Evolutionary conservation across 2,888 invertebrate species (phyloP).

Genomic region (Calameuta pallipes): DNA sequence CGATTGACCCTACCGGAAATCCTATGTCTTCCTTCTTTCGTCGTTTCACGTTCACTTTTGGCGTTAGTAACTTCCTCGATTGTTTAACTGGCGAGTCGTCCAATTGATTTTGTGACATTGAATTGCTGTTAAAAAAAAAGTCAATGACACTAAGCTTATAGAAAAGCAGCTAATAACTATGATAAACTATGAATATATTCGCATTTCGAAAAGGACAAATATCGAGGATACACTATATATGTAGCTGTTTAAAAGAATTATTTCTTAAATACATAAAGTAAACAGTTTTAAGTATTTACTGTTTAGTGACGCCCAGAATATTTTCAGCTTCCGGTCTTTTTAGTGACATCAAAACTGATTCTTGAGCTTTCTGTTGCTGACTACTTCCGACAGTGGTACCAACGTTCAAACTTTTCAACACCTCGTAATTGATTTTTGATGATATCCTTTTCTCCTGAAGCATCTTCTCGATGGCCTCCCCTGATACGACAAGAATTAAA

Average conservation of each 20-base stretch:
- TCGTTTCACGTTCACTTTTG: constrained; percentile 16
- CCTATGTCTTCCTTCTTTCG: constrained; percentile 11
- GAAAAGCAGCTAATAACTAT: neutral
- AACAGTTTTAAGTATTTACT: constrained; percentile 14
- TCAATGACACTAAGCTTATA: neutral
- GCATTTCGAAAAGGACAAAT: neutral
- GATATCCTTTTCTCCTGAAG: constrained; percentile 96
- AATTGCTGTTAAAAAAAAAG: neutral
- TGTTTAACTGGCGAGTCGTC: neutral
- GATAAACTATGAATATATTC: neutral
- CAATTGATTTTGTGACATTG: neutral
- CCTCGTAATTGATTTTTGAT: constrained; percentile 97
- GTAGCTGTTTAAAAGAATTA: neutral
- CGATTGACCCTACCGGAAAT: constrained; percentile 1
- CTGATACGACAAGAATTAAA: constrained; percentile 65
- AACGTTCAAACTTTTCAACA: constrained; percentile 82
- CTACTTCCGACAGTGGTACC: constrained; percentile 31
- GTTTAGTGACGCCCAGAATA: neutral
- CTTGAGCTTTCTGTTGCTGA: constrained; percentile 29
- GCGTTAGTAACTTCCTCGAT: constrained; percentile 11
- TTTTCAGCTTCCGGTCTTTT: constrained; percentile 1
- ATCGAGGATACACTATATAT: neutral
- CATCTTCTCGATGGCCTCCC: constrained; percentile 97
- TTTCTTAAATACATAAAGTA: neutral
- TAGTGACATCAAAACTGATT: constrained; percentile 11